These are phyloP conservation scores for Oreochromis aureus DNA, from an alignment of 2,113 vertebrate species.

Conservation along the genomic window DNA sequence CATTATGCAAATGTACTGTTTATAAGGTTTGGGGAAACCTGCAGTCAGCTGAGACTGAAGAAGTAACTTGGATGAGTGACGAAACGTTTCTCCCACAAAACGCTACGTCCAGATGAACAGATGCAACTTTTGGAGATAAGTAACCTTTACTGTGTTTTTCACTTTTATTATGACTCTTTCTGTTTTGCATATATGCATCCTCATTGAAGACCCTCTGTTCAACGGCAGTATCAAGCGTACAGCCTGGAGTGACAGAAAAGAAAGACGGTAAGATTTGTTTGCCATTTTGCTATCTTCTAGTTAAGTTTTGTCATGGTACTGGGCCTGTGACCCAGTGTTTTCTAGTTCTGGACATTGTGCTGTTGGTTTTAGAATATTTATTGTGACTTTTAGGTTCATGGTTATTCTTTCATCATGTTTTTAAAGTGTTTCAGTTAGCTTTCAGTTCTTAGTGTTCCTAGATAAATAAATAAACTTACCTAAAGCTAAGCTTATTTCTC, in stretches of 20 bases:
- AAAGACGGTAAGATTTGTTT: not conserved
- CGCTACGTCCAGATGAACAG: too few species aligned
- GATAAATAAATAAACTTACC: not conserved
- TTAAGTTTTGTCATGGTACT: not conserved
- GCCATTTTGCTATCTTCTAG: not conserved
- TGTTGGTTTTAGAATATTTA: not conserved
- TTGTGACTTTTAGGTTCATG: not conserved
- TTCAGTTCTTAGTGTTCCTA: not conserved
- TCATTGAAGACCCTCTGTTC: not conserved
- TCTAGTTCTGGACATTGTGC: not conserved
- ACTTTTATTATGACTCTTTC: not conserved
- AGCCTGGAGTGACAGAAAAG: not conserved
- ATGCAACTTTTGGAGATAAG: not conserved
- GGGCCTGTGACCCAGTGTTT: not conserved
- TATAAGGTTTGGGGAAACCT: too few species aligned
- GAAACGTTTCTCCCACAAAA: too few species aligned
- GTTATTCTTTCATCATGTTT: not conserved
- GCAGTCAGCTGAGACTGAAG: too few species aligned
- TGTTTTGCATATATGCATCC: not conserved
- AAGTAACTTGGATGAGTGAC: too few species aligned
- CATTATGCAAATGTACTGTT: too few species aligned
- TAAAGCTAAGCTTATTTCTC: not conserved
- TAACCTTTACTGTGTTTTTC: not conserved
- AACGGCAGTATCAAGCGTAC: not conserved
- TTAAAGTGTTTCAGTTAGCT: not conserved